Conservation (phyloP, 2,888 invertebrate species). For the Acanthosepion pharaonis region DNA sequence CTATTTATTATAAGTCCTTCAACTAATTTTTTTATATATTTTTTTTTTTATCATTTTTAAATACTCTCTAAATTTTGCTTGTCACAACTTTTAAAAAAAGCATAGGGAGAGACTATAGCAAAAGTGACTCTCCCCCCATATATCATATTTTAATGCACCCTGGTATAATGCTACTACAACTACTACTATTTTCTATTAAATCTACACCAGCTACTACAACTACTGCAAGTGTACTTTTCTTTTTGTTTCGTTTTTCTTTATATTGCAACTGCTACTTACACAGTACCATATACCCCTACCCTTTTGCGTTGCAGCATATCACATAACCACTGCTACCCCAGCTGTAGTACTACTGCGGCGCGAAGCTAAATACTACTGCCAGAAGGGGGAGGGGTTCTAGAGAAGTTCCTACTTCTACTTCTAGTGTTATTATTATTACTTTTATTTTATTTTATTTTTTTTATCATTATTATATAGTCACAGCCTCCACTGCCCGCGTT, state of each 20-base stretch:
- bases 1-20: no score
- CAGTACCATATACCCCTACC: not conserved
- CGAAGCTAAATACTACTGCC: conserved; percentile 8
- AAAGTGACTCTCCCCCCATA: not conserved
- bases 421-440: not conserved
- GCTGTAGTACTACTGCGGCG: not conserved
- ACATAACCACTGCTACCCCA: not conserved
- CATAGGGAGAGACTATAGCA: no score
- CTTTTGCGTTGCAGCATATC: not conserved
- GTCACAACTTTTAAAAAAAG: no score
- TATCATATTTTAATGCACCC: not conserved
- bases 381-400: not conserved
- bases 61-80: no score
- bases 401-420: conserved; percentile 18
- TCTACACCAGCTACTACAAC: not conserved
- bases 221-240: not conserved
- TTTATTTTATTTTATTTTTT: not conserved
- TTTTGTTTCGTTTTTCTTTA: not conserved
- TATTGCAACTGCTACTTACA: conserved; percentile 21
- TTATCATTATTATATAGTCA: conserved; percentile 21
- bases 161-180: not conserved
- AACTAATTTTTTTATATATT: no score
- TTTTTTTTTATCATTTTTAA: no score
- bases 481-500: conserved; percentile 20
- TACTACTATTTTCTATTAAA: not conserved